Conservation (phyloP, 2,113 vertebrate species). For the Hymenochirus boettgeri region DNA sequence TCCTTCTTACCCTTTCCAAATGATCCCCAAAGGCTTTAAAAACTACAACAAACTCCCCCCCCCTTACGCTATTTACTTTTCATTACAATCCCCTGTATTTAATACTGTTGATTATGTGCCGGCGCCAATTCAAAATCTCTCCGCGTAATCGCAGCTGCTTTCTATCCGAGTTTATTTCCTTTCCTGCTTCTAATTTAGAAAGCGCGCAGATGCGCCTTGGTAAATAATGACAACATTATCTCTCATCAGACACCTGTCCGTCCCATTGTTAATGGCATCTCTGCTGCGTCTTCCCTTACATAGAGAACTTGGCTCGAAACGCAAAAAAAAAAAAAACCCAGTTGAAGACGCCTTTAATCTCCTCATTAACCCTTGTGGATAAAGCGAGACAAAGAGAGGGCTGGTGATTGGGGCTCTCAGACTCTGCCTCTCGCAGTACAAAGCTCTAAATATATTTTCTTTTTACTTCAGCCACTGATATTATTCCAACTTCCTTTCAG, state of each 20-base stretch:
- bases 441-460: not conserved
- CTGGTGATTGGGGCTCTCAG: too few species aligned
- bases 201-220: conserved; percentile 53
- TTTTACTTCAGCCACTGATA: not conserved
- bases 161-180: conserved; percentile 36
- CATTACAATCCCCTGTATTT: conserved; percentile 17
- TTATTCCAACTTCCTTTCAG: not conserved
- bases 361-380: conserved; percentile 39
- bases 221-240: conserved; percentile 50
- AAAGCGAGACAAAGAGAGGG: not conserved
- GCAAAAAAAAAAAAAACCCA: not conserved
- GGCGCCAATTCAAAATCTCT: conserved; percentile 5
- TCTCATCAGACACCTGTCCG: conserved; percentile 58
- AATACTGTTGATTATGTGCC: conserved; percentile 18
- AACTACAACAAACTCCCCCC: not conserved
- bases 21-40: not conserved
- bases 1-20: too few species aligned
- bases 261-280: conserved; percentile 41
- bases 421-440: not conserved
- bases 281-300: conserved; percentile 19
- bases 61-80: conserved; percentile 22
- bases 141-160: conserved; percentile 38
- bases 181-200: conserved; percentile 41
- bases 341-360: not conserved
- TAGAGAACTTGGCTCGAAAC: conserved; percentile 40